These are phyloP conservation scores for Leptogaster cylindrica DNA, from an alignment of 2,888 invertebrate species.

Conservation along the genomic window DNA sequence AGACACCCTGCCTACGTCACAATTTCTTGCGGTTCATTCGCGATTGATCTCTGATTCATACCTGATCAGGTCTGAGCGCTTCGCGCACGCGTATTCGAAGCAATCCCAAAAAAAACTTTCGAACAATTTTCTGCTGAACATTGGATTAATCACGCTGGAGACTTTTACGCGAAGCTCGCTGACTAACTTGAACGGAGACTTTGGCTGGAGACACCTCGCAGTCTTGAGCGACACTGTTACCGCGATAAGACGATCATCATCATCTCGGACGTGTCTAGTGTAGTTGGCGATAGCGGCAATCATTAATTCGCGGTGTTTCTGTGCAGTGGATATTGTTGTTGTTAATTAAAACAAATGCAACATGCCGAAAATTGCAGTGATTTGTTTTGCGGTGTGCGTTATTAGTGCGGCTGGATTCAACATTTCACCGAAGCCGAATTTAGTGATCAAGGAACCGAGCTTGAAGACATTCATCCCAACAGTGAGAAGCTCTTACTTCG, in stretches of 20 bases:
- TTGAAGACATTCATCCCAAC: constrained; percentile 52
- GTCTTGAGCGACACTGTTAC: constrained; percentile 11
- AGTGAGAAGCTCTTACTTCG: constrained; percentile 58
- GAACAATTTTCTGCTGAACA: constrained; percentile 7
- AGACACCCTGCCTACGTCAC: neutral
- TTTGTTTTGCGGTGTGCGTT: too few species aligned
- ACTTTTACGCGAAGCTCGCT: neutral
- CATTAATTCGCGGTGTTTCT: neutral
- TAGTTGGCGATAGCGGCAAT: too few species aligned
- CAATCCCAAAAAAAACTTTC: constrained; percentile 17
- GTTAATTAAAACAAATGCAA: neutral
- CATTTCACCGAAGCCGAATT: constrained; percentile 56
- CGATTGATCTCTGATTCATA: constrained; percentile 24
- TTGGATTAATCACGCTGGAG: constrained; percentile 23
- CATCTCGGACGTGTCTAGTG: neutral
- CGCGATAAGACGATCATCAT: constrained; percentile 15
- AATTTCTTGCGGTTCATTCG: neutral
- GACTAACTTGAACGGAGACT: neutral
- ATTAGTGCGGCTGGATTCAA: constrained; percentile 53
- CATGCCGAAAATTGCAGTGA: neutral
- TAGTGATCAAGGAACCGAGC: constrained; percentile 53
- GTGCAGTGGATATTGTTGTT: neutral
- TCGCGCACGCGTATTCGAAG: neutral
- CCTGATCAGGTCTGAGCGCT: neutral
- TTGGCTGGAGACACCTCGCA: neutral